These are phyloP conservation scores for Tragelaphus scriptus DNA, from an alignment of 2,113 vertebrate species.

Conservation along the genomic window DNA sequence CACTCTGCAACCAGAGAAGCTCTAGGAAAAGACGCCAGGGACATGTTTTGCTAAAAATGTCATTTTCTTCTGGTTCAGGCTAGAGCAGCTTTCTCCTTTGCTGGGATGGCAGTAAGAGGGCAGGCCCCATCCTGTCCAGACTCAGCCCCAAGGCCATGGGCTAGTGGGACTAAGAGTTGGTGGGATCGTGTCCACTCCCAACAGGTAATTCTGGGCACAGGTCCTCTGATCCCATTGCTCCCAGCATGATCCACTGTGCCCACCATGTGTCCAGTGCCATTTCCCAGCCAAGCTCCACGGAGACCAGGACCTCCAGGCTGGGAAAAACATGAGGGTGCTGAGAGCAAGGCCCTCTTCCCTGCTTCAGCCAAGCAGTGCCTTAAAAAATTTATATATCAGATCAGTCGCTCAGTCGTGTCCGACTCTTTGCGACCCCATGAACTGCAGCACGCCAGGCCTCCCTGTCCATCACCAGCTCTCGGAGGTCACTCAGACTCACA, in stretches of 20 bases:
- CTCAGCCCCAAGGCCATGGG: not conserved
- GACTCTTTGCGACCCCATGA: no score
- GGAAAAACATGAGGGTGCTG: not conserved
- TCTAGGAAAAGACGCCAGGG: conserved; percentile 53
- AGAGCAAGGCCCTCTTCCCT: not conserved
- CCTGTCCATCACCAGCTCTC: no score
- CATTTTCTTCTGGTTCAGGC: conserved; percentile 21
- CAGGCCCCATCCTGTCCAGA: not conserved
- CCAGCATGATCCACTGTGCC: not conserved
- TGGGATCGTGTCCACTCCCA: not conserved
- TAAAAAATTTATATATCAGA: not conserved
- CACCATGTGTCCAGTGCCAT: not conserved
- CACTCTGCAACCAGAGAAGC: conserved; percentile 43
- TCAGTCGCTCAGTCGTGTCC: no score
- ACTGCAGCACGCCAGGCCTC: no score
- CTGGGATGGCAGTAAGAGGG: not conserved
- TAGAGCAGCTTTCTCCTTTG: not conserved
- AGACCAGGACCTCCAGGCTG: not conserved
- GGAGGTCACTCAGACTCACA: no score
- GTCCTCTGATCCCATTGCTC: rapidly evolving
- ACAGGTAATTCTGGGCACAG: not conserved
- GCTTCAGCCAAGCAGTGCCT: not conserved
- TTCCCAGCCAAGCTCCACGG: not conserved
- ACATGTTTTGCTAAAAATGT: conserved; percentile 54
- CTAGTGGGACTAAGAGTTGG: not conserved